Percentiles rank a stretch among this genome's conserved stretches.
Evolutionary conservation across 2,797 vertebrate genomes (phyloP).

Genomic region (Cynodonichthys magdalenae): DNA sequence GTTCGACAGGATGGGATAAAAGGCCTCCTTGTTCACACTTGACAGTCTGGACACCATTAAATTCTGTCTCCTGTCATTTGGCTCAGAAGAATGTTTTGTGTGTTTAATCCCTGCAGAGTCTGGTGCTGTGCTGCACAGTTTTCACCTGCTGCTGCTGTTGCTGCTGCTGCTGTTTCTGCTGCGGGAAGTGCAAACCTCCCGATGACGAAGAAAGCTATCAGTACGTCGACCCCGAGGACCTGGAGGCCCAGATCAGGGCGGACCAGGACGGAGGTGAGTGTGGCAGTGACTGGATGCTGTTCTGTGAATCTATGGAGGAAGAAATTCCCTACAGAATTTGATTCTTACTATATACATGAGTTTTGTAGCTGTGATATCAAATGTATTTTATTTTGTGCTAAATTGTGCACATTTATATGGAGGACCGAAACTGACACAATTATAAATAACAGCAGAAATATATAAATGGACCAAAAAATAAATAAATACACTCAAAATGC

Average conservation of each 20-base stretch:
- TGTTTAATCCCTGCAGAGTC: constrained; percentile 68
- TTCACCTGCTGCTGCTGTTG: constrained; percentile 91
- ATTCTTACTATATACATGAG: no score
- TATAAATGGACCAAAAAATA: no score
- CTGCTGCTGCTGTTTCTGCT: constrained; percentile 93
- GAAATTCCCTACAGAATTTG: no score
- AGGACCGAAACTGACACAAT: no score
- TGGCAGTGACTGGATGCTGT: neutral
- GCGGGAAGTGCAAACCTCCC: constrained; percentile 84
- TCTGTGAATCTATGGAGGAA: no score
- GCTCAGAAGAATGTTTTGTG: constrained; percentile 6
- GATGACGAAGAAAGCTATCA: constrained; percentile 84
- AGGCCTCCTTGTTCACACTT: neutral
- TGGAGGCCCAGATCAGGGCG: constrained; percentile 86
- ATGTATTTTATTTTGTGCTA: no score
- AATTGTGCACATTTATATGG: no score
- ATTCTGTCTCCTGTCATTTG: neutral
- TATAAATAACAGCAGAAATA: no score
- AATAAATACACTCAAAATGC: no score
- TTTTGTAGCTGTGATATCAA: no score
- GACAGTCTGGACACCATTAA: constrained; percentile 12
- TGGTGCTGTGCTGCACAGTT: constrained; percentile 82
- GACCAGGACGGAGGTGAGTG: constrained; percentile 79
- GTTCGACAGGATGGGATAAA: constrained; percentile 2
- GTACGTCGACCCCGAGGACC: constrained; percentile 87